Base-by-base conservation (phyloP, 2,888 invertebrate species). In the Caenorhabditis japonica region DNA sequence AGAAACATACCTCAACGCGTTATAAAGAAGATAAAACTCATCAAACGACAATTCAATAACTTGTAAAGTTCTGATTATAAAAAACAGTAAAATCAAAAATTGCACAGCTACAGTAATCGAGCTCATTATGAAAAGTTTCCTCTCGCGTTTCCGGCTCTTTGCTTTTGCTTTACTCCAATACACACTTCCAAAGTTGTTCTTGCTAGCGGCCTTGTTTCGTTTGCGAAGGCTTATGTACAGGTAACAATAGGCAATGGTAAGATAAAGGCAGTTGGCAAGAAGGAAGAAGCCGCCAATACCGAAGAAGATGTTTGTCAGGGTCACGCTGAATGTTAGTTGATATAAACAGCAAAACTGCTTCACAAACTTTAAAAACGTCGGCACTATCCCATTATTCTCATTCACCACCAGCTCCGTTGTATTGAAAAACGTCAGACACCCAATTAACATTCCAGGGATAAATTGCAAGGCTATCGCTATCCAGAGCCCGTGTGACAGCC, bases 21-120 rank as follows among this genome's bases (percentile, higher is more conserved):
- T 69, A 13, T 69, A 69, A 0, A 69, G 4, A 19, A 69, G 33
- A 39, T 69, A 69, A 27, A 69, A 69, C 34, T 69, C 53, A 34
- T 69, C 69, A 4, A 69, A n/a, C 10, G 23, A 23, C 13, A 69
- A 5, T 1, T 39, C 46, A 21, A 69, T 25, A 1, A 52, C 0
- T 19, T 44, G 36, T 0, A 39, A 17, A 4, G 46, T 52, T 59
- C 46, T 60, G 8, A 69, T 12, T 1, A 36, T n/a, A 27, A 69
- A 60, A 39, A 69, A 69, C 3, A 59, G 3, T 1, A 69, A 46
- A 15, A 47, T 41, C n/a, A 47, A 30, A 38, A 69, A 36, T 47
- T 69, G 69, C 19, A 60, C 53, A 4, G 60, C 33, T 1, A 69
- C 69, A n/a, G 60, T 46, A 17, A 69, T 53, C 13, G 69, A 69